Base-by-base conservation (phyloP, 1,140 invertebrate genomes). In the Propsilocerus akamusi region DNA sequence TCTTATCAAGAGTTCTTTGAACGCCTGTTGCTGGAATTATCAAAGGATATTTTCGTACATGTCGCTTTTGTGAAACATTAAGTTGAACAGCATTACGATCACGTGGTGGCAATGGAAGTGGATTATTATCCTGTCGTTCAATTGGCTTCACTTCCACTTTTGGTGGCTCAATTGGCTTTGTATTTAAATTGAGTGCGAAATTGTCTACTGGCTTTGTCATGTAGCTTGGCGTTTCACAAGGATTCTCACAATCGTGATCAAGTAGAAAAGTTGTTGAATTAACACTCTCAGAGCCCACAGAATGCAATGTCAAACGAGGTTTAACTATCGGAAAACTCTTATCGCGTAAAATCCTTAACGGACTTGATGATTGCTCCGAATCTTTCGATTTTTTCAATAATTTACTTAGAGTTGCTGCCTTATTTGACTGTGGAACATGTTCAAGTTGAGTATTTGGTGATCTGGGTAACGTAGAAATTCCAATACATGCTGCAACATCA, bases 21-120 rank as follows among this genome's bases (percentile, higher is more conserved):
- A 78, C 59, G 2, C 72, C 76, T 28, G 71, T 69, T 25, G 72
- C 74, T 12, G 85, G 83, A 54, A 89, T 83, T 30, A 90, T 79
- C n/a, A 93, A 64, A 0, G 89, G 88, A 73, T 92, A 83, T 62
- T 89, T 91, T 37, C 88, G 69, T 49, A 87, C 81, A 63, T 89
- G 88, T 25, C 86, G 67, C 2, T 85, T 80, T 55, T 83, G 75
- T 34, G 68, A 71, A 5, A 70, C 71, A 52, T 72, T 74, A 2
- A 74, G 71, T 50, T 75, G 73, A 11, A 77, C 61, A 6, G 75
- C 73, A 24, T 77, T 79, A 46, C 83, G 72, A 58, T 91, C 85
- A 54, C 86, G 71, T 0, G 88, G 88, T 1, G 89, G 89, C 52
- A 94, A 61, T 1, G 88, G 88, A 53, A 89, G 76, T 2, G 80